phyloP scores from a whole-genome alignment of 2,888 invertebrate genomes.

The Aphelenchoides bicaudatus region DNA sequence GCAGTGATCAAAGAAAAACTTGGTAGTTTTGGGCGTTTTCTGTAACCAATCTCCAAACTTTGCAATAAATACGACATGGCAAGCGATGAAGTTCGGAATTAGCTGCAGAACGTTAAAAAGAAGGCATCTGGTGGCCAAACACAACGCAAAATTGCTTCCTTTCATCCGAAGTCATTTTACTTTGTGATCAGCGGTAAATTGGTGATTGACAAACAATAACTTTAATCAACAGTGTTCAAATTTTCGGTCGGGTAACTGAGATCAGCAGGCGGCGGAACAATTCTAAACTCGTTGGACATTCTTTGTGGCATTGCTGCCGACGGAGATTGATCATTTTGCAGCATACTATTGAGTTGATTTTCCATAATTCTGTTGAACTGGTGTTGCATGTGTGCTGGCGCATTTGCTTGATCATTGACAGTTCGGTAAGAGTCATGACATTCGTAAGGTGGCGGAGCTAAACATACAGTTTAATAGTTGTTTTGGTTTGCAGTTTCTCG shows the following conservation, averaged over 20 bases:
- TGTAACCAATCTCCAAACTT: too few species aligned
- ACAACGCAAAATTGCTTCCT: not conserved
- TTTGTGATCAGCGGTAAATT: too few species aligned
- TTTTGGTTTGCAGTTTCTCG: too few species aligned
- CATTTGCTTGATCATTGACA: too few species aligned
- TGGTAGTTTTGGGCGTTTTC: conserved; percentile 3
- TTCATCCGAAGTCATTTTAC: too few species aligned
- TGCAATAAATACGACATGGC: not conserved
- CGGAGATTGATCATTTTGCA: not conserved
- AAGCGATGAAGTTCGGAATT: not conserved
- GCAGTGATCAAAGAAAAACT: conserved; percentile 8
- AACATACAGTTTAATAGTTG: too few species aligned
- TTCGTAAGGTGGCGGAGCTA: conserved; percentile 14
- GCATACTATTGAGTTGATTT: not conserved
- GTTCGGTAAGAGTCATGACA: not conserved
- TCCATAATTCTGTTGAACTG: conserved; percentile 10
- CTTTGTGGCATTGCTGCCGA: too few species aligned
- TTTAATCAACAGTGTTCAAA: too few species aligned
- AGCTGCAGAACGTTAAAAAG: not conserved
- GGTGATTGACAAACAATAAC: too few species aligned
- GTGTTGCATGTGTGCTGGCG: not conserved
- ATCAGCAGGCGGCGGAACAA: too few species aligned
- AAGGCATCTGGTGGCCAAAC: conserved; percentile 1
- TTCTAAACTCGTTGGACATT: too few species aligned
- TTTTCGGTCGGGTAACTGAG: too few species aligned